Base-by-base conservation (phyloP, 1,140 invertebrate species). In the Dendrolimus kikuchii region DNA sequence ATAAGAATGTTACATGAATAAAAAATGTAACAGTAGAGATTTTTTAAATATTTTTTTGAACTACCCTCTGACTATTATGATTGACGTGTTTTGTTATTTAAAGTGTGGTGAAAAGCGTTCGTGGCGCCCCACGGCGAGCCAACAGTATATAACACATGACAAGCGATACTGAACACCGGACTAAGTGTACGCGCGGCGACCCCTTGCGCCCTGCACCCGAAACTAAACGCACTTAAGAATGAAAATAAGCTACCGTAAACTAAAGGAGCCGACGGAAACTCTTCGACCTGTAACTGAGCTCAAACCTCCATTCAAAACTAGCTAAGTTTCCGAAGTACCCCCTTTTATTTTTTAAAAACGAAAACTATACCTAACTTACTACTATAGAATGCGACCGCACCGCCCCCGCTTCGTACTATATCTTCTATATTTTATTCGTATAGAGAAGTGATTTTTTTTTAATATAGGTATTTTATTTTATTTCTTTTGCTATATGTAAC, bases 401-500 rank as follows among this genome's bases (percentile, higher is more conserved):
- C 77, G 77, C 77, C 68, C 71, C 60, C 66, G 66, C 71, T 68
- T 55, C 54, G 10, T 9, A 57, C 75, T 44, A 81, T 78, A 74
- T 72, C 23, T 66, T 74, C 66, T 79, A 78, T 77, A 74, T 64
- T 66, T 68, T 75, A 77, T 73, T 71, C 57, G 62, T 73, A 78
- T 72, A 78, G 70, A 80, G 68, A 73, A 77, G 59, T 79, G 68
- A 77, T 77, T 77, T 77, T 55, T 60, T 68, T 71, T n/a, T n/a
- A n/a, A 73, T 72, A 85, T 80, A 81, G 64, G 66, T 75, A 69
- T 77, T 78, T 75, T 68, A 55, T 49, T 36, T 50, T 52, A 52
- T 76, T 72, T 73, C 71, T 68, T 73, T 59, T 69, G 62, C 71
- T 80, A 77, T 81, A 77, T 74, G 72, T 80, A 80, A 73, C 64